phyloP scores from a whole-genome alignment of 2,113 vertebrate species.

The Ursus arctos region DNA sequence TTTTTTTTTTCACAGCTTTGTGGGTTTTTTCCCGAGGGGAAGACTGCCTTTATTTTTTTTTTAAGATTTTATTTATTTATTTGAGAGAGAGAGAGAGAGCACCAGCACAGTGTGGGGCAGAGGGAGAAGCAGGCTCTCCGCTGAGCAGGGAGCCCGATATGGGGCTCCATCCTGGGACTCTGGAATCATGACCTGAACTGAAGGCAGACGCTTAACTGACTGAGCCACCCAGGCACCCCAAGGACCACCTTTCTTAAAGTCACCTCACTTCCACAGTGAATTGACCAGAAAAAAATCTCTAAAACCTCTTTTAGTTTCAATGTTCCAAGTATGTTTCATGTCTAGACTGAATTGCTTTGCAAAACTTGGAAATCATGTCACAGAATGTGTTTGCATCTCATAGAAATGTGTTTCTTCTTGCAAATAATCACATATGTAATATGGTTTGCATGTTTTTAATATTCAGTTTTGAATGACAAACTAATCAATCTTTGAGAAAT shows the following conservation, averaged over 20 bases:
- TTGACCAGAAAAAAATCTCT: background rate
- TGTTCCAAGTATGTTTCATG: background rate
- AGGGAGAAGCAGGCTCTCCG: background rate
- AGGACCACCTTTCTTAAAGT: background rate
- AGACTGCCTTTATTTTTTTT: background rate
- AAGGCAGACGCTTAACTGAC: background rate
- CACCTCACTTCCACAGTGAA: background rate
- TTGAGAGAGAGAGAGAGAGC: background rate
- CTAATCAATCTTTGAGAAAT: slow-evolving; percentile 7
- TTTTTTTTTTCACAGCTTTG: background rate
- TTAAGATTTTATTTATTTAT: background rate
- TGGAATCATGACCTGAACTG: background rate
- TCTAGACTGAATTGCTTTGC: background rate
- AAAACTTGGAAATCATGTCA: background rate
- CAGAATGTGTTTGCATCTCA: no score
- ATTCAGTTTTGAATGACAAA: background rate
- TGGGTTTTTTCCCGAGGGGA: background rate
- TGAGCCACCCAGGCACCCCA: background rate
- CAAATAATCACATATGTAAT: background rate
- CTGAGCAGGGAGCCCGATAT: background rate
- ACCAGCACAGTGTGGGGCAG: background rate
- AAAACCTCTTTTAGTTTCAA: background rate
- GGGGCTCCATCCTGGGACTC: background rate
- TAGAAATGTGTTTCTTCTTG: background rate
- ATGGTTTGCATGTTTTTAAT: background rate